These are phyloP conservation scores for Fulmarus glacialis DNA, from an alignment of 2,113 vertebrate species.

Conservation along the genomic window DNA sequence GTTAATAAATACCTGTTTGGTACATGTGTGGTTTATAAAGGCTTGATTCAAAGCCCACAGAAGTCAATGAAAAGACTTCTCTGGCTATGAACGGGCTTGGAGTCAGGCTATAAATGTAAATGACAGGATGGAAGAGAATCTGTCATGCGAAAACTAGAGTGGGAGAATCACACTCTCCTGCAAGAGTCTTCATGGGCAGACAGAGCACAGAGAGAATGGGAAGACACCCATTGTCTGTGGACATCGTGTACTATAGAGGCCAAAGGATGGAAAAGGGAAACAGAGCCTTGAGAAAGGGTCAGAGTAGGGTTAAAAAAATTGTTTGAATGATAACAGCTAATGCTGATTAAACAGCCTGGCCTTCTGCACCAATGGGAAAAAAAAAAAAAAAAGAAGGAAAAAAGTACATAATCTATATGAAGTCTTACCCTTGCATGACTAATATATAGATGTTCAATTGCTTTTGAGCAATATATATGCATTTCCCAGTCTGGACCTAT, in stretches of 20 bases:
- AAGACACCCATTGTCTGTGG: not conserved
- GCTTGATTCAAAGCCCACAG: slow-evolving; percentile 44
- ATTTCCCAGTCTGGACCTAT: not conserved
- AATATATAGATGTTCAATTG: not conserved
- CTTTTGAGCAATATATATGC: not conserved
- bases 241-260: rapidly evolving
- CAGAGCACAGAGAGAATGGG: rapidly evolving
- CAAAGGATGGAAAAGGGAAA: not conserved
- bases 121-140: slow-evolving; percentile 39
- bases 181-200: not conserved
- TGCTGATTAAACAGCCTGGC: not conserved
- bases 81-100: not conserved
- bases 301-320: not conserved
- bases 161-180: not conserved
- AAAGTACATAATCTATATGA: not conserved
- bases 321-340: not conserved
- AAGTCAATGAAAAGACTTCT: slow-evolving; percentile 50
- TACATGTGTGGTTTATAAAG: slow-evolving; percentile 61
- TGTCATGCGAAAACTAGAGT: not conserved
- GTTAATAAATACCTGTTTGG: slow-evolving; percentile 68
- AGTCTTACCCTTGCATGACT: not conserved
- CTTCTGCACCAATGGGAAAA: not conserved
- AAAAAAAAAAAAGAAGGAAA: not conserved
- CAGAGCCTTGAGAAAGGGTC: not conserved
- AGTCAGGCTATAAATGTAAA: slow-evolving; percentile 20